Percentiles rank a stretch among this genome's conserved stretches.
These are phyloP conservation scores for Carassius auratus DNA, from an alignment of 2,113 vertebrate species.

Conservation along the genomic window DNA sequence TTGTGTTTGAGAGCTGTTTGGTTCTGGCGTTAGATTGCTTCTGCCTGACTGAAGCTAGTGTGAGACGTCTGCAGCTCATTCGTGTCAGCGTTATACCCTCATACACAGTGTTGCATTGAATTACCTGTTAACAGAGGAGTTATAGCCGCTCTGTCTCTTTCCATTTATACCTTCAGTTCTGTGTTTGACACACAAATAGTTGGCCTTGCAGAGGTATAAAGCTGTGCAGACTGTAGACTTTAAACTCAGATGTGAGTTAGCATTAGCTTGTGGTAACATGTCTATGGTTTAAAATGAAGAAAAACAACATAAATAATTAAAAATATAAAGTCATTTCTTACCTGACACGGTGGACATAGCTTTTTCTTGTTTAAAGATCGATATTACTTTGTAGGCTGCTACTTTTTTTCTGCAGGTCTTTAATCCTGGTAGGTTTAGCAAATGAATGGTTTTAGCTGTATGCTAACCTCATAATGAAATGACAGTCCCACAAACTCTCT, in stretches of 20 bases:
- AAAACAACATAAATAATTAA: not conserved
- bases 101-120: not conserved
- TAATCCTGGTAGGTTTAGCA: constrained; percentile 6
- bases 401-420: not conserved
- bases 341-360: not conserved
- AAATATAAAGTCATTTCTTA: not conserved
- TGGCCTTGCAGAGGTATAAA: not conserved
- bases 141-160: not conserved
- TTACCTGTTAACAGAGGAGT: not conserved
- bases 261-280: not conserved
- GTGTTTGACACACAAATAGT: not conserved
- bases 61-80: constrained; percentile 6
- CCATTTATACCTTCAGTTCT: not conserved
- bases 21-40: constrained; percentile 9
- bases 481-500: not conserved
- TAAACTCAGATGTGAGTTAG: not conserved
- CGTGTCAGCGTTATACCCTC: not conserved
- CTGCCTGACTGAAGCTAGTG: not conserved
- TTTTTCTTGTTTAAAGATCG: not conserved
- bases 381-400: not conserved
- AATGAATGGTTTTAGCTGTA: constrained; percentile 1
- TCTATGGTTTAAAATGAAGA: not conserved
- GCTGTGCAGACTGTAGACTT: not conserved
- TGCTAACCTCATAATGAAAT: constrained; percentile 10
- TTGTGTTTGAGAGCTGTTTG: constrained; percentile 3